phyloP scores from a whole-genome alignment of 1,140 invertebrate species.

The Penaeus vannamei region DNA sequence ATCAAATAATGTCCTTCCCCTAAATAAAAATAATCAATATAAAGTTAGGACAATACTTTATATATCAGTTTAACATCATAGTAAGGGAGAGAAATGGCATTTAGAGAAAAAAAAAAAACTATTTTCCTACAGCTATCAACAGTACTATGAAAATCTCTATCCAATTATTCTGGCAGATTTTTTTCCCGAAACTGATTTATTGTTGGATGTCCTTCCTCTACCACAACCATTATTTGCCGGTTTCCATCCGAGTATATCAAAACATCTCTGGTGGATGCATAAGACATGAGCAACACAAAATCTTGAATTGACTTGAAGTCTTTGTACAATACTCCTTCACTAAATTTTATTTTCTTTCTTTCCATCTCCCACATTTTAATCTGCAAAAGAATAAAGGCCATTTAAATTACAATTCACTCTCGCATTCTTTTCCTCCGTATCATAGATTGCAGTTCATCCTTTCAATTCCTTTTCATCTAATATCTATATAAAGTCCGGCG shows the following conservation, averaged over 20 bases:
- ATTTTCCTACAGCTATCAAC: no score
- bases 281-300: conserved; percentile 91
- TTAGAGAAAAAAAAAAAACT: no score
- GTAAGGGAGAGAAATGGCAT: no score
- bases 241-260: conserved; percentile 91
- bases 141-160: no score
- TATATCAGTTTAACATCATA: no score
- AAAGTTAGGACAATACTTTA: no score
- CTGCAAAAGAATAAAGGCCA: conserved; percentile 72
- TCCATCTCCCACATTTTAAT: conserved; percentile 97
- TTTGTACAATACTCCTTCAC: conserved; percentile 95
- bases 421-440: neutral
- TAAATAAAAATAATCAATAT: no score
- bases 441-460: no score
- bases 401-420: no score
- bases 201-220: conserved; percentile 89
- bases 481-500: neutral
- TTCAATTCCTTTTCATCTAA: no score
- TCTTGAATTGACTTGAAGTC: conserved; percentile 94
- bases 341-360: conserved; percentile 90
- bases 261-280: conserved; percentile 86
- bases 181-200: conserved; percentile 94
- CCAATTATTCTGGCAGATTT: conserved; percentile 42
- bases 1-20: no score
- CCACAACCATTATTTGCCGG: conserved; percentile 91